These are phyloP conservation scores for Dryadula phaetusa DNA, from an alignment of 2,888 invertebrate genomes.

Conservation along the genomic window DNA sequence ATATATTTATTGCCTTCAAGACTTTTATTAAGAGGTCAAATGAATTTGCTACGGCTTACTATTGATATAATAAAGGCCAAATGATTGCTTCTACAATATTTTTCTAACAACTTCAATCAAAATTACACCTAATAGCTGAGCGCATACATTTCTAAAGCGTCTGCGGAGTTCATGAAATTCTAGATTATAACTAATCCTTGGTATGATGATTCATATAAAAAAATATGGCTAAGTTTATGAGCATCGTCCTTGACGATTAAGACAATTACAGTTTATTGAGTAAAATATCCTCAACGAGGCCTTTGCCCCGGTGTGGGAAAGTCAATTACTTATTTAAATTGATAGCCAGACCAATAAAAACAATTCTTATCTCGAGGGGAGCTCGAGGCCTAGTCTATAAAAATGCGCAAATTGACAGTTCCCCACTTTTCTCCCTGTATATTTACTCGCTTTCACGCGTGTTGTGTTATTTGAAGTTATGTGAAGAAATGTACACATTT, in stretches of 20 bases:
- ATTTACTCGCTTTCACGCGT: conserved; percentile 29
- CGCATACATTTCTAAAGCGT: not conserved
- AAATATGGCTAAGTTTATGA: conserved; percentile 36
- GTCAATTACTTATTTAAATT: conserved; percentile 50
- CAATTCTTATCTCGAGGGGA: conserved; percentile 44
- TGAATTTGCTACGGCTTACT: conserved; percentile 36
- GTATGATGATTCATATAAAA: conserved; percentile 39
- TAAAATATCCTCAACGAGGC: conserved; percentile 45
- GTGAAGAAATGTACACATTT: conserved; percentile 3
- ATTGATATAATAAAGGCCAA: not conserved
- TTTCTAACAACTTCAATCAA: not conserved
- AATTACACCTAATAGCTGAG: not conserved
- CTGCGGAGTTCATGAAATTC: not conserved
- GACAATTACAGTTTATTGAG: conserved; percentile 47
- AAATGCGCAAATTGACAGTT: conserved; percentile 45
- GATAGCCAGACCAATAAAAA: conserved; percentile 47
- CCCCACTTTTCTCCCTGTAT: conserved; percentile 29
- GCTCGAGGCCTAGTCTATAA: conserved; percentile 42
- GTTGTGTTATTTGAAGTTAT: conserved; percentile 24
- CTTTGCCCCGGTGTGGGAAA: conserved; percentile 46
- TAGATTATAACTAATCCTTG: conserved; percentile 29
- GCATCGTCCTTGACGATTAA: conserved; percentile 40
- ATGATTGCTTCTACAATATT: not conserved
- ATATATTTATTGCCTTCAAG: conserved; percentile 28
- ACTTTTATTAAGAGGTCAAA: conserved; percentile 35